Evolutionary conservation across 2,113 vertebrate genomes (phyloP).

Genomic region (Tachuris rubrigastra): DNA sequence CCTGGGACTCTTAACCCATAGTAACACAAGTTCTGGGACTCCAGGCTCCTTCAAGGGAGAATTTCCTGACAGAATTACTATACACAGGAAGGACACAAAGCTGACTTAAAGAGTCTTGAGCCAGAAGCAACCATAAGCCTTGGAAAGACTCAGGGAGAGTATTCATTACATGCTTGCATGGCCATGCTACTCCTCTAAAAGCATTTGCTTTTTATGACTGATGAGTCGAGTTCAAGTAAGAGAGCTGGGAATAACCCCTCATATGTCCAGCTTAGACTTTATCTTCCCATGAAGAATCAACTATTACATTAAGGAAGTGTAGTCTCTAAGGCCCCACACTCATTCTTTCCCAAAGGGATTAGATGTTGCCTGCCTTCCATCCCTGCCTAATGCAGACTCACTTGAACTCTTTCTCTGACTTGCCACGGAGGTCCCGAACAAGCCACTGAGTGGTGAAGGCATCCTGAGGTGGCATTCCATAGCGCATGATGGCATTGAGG

Average conservation of each 20-base stretch:
- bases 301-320: not conserved
- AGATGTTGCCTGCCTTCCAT: not conserved
- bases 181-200: not conserved
- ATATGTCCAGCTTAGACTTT: not conserved
- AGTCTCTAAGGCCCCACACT: not conserved
- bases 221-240: not conserved
- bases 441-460: conserved; percentile 99
- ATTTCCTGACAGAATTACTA: not conserved
- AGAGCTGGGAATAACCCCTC: not conserved
- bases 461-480: conserved; percentile 98
- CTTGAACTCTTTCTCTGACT: conserved; percentile 99
- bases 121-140: not conserved
- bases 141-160: not conserved
- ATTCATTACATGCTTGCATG: not conserved
- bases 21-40: not conserved
- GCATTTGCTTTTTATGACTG: not conserved
- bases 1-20: rapidly evolving
- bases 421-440: conserved; percentile 93
- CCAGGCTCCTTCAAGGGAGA: not conserved
- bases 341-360: not conserved
- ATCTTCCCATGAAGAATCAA: not conserved
- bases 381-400: conserved; percentile 67
- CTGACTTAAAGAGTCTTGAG: not conserved
- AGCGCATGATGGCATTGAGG: conserved; percentile 98
- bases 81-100: not conserved